Evolutionary conservation across 2,888 invertebrate species (phyloP).

Genomic region (Eupithecia dodoneata): DNA sequence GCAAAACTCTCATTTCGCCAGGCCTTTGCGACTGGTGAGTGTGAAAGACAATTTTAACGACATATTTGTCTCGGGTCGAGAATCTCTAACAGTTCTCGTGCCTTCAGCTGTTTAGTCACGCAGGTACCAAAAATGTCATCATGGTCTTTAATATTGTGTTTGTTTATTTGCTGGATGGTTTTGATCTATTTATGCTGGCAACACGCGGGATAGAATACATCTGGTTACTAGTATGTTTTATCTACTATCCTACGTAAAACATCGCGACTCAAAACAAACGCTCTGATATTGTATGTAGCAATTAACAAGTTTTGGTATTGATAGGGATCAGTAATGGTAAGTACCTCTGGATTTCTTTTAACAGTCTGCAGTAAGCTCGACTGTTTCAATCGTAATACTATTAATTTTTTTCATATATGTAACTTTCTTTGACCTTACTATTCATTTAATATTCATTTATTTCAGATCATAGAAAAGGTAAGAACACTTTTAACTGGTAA

Average conservation of each 20-base stretch:
- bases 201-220: background rate
- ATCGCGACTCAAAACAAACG: background rate
- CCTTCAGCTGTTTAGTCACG: background rate
- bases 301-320: background rate
- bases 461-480: too few relatives aligned
- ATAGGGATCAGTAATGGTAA: background rate
- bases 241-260: background rate
- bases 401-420: background rate
- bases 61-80: background rate
- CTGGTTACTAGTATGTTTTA: background rate
- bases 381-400: background rate
- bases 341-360: background rate
- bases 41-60: constrained; percentile 37
- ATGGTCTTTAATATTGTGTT: background rate
- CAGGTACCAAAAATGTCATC: background rate
- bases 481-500: too few relatives aligned
- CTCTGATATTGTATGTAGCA: background rate
- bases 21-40: constrained; percentile 39
- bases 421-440: background rate
- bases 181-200: background rate
- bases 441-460: too few relatives aligned
- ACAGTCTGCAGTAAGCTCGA: background rate
- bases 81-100: background rate
- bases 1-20: constrained; percentile 53
- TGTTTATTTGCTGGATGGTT: background rate